A percentile compares a stretch with the other conserved stretches of the same genome.
phyloP scores from a whole-genome alignment of 2,113 vertebrate genomes.

The Dasyprocta punctata region DNA sequence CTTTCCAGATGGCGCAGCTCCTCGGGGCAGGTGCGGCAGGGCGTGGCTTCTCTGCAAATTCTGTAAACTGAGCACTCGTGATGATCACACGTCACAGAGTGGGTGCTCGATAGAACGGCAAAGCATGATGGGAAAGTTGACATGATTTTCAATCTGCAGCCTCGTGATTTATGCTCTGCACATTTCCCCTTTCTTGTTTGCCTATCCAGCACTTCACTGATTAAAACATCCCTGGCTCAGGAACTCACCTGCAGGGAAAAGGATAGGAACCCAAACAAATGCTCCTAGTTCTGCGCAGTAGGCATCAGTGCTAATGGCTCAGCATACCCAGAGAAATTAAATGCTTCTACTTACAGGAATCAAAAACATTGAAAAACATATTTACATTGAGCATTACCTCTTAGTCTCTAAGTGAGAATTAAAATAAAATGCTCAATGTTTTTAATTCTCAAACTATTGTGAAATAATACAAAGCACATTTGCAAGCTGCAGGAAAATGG shows the following conservation, averaged over 20 bases:
- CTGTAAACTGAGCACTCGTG: background rate
- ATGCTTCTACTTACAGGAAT: background rate
- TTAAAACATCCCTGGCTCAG: background rate
- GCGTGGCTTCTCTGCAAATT: background rate
- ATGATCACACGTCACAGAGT: background rate
- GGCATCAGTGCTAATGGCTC: background rate
- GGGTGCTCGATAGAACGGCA: background rate
- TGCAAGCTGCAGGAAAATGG: background rate
- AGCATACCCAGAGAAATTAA: slow-evolving; percentile 37
- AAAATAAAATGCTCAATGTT: slow-evolving; percentile 22
- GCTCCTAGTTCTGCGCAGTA: background rate
- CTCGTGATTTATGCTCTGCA: background rate
- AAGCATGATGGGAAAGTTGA: background rate
- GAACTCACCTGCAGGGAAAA: background rate
- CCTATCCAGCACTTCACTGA: background rate
- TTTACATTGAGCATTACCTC: background rate
- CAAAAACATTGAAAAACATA: background rate
- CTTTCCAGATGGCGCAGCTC: background rate
- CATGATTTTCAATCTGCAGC: background rate
- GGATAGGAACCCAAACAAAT: background rate
- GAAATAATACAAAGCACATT: slow-evolving; percentile 34
- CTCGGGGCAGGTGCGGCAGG: background rate
- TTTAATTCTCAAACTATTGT: slow-evolving; percentile 35
- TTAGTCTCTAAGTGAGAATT: slow-evolving; percentile 34
- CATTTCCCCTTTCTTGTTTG: background rate